Conservation (phyloP, 2,797 vertebrate species). For the Podarcis siculus region DNA sequence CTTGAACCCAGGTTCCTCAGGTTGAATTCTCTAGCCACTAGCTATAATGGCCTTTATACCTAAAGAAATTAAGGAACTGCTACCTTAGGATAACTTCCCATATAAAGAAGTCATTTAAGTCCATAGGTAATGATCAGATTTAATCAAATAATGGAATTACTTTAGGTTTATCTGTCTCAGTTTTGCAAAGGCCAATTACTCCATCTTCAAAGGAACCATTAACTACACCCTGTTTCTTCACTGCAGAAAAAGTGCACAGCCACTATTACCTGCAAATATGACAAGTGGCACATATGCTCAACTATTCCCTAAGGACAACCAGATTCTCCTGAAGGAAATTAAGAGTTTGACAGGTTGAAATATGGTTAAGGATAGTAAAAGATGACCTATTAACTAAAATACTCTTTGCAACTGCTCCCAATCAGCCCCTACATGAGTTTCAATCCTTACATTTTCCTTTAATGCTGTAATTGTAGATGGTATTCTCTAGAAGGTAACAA, state of each 20-base stretch:
- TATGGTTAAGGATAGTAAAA: slow-evolving; percentile 46
- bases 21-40: not conserved
- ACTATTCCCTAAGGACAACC: not conserved
- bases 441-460: slow-evolving; percentile 38
- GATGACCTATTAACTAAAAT: slow-evolving; percentile 55
- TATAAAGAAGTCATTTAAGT: not conserved
- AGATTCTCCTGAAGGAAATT: slow-evolving; percentile 29
- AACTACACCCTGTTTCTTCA: not conserved
- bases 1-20: not conserved
- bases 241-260: slow-evolving; percentile 2
- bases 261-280: slow-evolving; percentile 22
- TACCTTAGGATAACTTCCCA: not conserved
- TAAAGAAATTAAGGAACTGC: not conserved
- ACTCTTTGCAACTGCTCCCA: slow-evolving; percentile 46
- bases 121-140: not conserved
- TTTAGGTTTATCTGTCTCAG: not conserved
- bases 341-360: slow-evolving; percentile 38
- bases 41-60: not conserved
- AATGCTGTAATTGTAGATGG: not conserved
- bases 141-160: not conserved
- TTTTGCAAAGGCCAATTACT: not conserved
- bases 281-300: slow-evolving; percentile 13
- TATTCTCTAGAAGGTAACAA: slow-evolving; percentile 45
- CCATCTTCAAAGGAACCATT: not conserved
- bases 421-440: not conserved